Conservation (phyloP, 2,888 invertebrate genomes). For the Vannuccia rotundouncinata region DNA sequence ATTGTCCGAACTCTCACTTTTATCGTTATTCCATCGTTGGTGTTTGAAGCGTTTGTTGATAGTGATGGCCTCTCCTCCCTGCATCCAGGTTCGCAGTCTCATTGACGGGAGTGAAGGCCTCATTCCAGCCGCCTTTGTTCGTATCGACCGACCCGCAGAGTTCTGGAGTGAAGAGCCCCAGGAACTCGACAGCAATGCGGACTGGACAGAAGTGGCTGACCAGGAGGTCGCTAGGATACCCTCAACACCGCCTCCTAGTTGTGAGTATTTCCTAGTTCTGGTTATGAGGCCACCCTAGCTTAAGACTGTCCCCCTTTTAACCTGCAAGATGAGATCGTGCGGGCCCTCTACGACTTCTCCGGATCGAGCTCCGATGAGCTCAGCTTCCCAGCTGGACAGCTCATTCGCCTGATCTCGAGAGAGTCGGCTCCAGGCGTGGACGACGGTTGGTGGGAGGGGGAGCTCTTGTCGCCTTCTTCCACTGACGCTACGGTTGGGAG, state of each 20-base stretch:
- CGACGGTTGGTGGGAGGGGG: constrained; percentile 35
- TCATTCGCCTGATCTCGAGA: neutral
- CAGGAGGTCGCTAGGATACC: neutral
- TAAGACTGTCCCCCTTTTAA: too few relatives aligned
- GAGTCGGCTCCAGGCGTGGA: constrained; percentile 16
- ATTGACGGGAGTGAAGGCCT: constrained; percentile 19
- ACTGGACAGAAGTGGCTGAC: neutral
- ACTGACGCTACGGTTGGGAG: neutral
- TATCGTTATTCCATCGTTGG: too few relatives aligned
- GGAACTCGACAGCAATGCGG: neutral
- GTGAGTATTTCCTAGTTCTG: too few relatives aligned
- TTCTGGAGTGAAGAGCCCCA: neutral
- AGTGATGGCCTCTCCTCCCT: too few relatives aligned
- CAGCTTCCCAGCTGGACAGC: neutral
- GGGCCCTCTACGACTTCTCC: neutral
- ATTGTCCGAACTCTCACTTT: too few relatives aligned
- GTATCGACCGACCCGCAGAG: too few relatives aligned
- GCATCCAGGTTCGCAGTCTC: constrained; percentile 19
- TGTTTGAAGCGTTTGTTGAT: too few relatives aligned
- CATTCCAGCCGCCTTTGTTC: neutral
- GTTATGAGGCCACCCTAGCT: too few relatives aligned
- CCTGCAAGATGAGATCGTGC: constrained; percentile 22
- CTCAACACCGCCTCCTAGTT: neutral
- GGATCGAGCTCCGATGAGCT: constrained; percentile 28
- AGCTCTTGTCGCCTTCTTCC: constrained; percentile 4